phyloP scores from a whole-genome alignment of 2,888 invertebrate species.

The Lumbricus terrestris region DNA sequence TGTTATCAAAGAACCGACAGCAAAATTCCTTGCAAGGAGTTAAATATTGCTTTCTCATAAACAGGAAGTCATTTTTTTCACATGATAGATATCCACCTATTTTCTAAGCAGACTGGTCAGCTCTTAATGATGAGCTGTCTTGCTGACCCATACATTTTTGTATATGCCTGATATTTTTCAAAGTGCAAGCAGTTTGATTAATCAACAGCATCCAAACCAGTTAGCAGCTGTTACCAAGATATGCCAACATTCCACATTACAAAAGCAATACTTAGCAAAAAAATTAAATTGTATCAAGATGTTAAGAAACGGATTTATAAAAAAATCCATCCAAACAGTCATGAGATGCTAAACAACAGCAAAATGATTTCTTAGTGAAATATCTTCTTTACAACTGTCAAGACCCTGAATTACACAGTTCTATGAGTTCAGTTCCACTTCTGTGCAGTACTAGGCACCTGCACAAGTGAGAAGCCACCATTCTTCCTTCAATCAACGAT shows the following conservation, averaged over 20 bases:
- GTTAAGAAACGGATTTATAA: neutral
- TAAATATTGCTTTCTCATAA: neutral
- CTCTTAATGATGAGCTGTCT: too few species aligned
- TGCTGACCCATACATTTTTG: too few species aligned
- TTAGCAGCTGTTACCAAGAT: neutral
- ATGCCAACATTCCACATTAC: neutral
- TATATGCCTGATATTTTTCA: too few species aligned
- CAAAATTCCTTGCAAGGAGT: neutral
- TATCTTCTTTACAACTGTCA: neutral
- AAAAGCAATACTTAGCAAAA: neutral
- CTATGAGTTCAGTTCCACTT: neutral
- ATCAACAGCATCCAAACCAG: neutral
- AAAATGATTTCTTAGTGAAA: neutral
- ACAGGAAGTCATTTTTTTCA: neutral
- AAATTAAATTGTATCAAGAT: neutral
- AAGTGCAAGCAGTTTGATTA: neutral
- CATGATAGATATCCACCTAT: neutral
- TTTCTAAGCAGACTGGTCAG: neutral
- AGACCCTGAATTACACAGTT: neutral
- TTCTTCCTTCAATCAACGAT: neutral
- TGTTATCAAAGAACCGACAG: neutral
- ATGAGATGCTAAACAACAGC: neutral
- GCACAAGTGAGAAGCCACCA: neutral
- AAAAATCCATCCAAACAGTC: neutral
- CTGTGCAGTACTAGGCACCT: neutral